Conservation (phyloP, 2,888 invertebrate species). For the Leistus spinibarbis region DNA sequence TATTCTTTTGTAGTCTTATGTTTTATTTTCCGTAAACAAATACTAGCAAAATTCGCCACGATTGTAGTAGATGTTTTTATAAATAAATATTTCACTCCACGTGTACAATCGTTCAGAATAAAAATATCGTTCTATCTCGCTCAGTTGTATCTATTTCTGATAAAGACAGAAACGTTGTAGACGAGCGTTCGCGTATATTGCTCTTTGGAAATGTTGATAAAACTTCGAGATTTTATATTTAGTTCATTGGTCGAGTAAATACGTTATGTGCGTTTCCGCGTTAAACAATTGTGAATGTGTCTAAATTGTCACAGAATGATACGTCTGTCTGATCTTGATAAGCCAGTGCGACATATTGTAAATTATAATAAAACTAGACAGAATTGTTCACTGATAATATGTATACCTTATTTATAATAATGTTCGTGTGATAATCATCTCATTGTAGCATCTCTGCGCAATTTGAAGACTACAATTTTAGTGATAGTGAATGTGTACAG, state of each 20-base stretch:
- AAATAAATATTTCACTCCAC: slow-evolving; percentile 23
- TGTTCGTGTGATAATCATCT: slow-evolving; percentile 11
- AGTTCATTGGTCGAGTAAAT: slow-evolving; percentile 1
- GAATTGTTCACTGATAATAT: slow-evolving; percentile 26
- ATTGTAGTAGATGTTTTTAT: slow-evolving; percentile 16
- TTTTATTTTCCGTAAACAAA: background rate
- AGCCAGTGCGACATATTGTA: slow-evolving; percentile 15
- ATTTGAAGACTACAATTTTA: background rate
- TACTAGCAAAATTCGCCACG: background rate
- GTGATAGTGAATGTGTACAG: background rate
- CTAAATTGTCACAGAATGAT: background rate
- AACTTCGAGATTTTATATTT: slow-evolving; percentile 15
- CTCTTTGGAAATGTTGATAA: slow-evolving; percentile 28
- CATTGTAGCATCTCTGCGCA: background rate
- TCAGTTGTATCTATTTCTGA: background rate
- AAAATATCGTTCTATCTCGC: slow-evolving; percentile 13
- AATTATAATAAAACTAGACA: slow-evolving; percentile 26
- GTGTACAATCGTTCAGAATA: slow-evolving; percentile 4
- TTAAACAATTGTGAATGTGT: background rate
- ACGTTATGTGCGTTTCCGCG: background rate
- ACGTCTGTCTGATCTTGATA: slow-evolving; percentile 17
- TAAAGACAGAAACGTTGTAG: slow-evolving; percentile 5
- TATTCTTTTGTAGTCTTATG: too few relatives aligned
- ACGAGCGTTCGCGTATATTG: slow-evolving; percentile 5
- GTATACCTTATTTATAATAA: slow-evolving; percentile 27